phyloP scores from a whole-genome alignment of 2,797 vertebrate genomes.

The Dipus sagitta region DNA sequence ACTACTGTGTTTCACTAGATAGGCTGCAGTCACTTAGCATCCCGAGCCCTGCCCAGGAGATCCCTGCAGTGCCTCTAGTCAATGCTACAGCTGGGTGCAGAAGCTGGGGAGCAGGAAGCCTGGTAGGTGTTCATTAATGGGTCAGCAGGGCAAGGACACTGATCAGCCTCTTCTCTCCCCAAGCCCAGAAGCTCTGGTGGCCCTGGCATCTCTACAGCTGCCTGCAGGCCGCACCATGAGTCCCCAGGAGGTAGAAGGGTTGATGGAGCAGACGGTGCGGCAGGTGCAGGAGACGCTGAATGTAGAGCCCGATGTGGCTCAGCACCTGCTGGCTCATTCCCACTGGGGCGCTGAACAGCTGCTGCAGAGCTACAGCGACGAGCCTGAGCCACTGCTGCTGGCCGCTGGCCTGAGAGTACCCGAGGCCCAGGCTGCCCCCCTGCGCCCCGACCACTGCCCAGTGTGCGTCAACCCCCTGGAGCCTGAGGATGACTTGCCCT shows the following conservation, averaged over 20 bases:
- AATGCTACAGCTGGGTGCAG: neutral
- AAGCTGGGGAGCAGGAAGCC: neutral
- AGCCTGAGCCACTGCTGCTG: slow-evolving; percentile 90
- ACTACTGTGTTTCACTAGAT: neutral
- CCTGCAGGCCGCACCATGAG: slow-evolving; percentile 96
- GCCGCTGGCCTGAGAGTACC: slow-evolving; percentile 92
- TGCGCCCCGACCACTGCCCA: slow-evolving; percentile 90
- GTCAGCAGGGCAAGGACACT: slow-evolving; percentile 61
- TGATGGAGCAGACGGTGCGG: slow-evolving; percentile 94
- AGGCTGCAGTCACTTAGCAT: neutral
- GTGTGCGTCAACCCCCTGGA: slow-evolving; percentile 92
- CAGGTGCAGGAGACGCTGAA: slow-evolving; percentile 94
- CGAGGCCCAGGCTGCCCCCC: slow-evolving; percentile 85
- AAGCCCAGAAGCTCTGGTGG: slow-evolving; percentile 89
- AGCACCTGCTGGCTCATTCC: slow-evolving; percentile 94
- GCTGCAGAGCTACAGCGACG: slow-evolving; percentile 94
- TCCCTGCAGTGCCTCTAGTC: neutral
- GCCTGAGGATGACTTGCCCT: slow-evolving; percentile 85
- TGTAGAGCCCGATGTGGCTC: slow-evolving; percentile 91
- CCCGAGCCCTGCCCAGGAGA: neutral
- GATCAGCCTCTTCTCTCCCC: slow-evolving; percentile 45
- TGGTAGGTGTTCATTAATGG: slow-evolving; percentile 65
- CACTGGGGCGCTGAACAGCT: slow-evolving; percentile 96
- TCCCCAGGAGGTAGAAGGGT: slow-evolving; percentile 93
- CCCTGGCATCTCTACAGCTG: slow-evolving; percentile 92